Evolutionary conservation across 2,113 vertebrate species (phyloP).

Genomic region (Echinops telfairi): DNA sequence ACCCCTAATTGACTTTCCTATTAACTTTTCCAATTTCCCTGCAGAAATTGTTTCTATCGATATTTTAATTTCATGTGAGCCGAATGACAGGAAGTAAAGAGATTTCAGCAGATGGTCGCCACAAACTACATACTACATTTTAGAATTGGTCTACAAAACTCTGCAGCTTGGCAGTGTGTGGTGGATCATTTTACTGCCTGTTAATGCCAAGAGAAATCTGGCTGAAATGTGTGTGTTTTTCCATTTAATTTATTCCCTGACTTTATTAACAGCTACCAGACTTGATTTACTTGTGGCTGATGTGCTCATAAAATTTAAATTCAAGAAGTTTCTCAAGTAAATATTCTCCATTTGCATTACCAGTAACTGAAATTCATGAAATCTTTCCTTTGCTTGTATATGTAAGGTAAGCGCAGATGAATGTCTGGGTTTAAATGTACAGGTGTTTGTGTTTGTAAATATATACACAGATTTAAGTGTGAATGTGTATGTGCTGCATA

Average conservation of each 20-base stretch:
- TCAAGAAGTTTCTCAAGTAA: constrained; percentile 60
- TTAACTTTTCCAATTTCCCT: constrained; percentile 77
- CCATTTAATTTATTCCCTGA: constrained; percentile 82
- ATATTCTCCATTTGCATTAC: constrained; percentile 50
- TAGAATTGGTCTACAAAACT: constrained; percentile 79
- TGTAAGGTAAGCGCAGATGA: not conserved
- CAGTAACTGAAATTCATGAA: constrained; percentile 49
- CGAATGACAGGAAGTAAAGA: constrained; percentile 74
- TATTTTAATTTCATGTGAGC: constrained; percentile 83
- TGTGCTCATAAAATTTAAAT: constrained; percentile 71
- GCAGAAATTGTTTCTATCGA: constrained; percentile 79
- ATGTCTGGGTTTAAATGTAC: too few relatives aligned
- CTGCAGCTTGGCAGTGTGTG: constrained; percentile 79
- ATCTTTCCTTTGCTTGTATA: not conserved
- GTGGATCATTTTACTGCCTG: constrained; percentile 79
- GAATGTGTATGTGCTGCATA: not conserved
- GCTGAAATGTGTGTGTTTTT: constrained; percentile 79
- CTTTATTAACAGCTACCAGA: constrained; percentile 81
- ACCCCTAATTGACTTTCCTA: constrained; percentile 65
- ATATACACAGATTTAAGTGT: not conserved
- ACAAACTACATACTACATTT: constrained; percentile 80
- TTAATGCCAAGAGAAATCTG: constrained; percentile 84
- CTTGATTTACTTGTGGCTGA: constrained; percentile 74
- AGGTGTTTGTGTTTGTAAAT: not conserved
- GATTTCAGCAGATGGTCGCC: constrained; percentile 85